Conservation (phyloP, 2,888 invertebrate genomes). For the Trichogramma dendrolimi region DNA sequence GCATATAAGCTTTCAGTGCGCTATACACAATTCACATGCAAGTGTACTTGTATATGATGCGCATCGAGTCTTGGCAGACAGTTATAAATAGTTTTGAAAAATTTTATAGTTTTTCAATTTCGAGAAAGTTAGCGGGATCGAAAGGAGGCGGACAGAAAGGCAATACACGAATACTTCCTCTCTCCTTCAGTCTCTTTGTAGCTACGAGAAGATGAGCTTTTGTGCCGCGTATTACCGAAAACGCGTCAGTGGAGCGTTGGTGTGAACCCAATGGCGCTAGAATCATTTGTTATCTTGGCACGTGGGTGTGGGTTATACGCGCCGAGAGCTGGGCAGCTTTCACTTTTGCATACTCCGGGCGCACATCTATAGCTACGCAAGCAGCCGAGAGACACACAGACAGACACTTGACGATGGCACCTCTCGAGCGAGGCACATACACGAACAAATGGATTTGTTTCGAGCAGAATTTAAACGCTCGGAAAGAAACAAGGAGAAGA, state of each 20-base stretch:
- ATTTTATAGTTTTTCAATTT: constrained; percentile 46
- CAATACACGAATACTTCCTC: constrained; percentile 15
- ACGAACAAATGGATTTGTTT: constrained; percentile 44
- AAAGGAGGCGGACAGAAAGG: constrained; percentile 24
- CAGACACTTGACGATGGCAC: neutral
- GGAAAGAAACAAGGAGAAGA: too few species aligned
- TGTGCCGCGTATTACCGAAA: too few species aligned
- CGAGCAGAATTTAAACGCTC: constrained; percentile 41
- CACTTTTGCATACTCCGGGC: too few species aligned
- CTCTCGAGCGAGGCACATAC: constrained; percentile 14
- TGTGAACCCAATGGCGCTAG: constrained; percentile 31
- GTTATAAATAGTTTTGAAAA: constrained; percentile 46
- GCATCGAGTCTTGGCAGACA: constrained; percentile 26
- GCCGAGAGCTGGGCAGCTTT: too few species aligned
- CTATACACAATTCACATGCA: too few species aligned
- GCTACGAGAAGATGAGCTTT: too few species aligned
- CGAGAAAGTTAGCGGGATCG: constrained; percentile 11
- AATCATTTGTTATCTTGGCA: constrained; percentile 41
- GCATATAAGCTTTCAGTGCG: too few species aligned
- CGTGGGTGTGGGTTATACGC: constrained; percentile 12
- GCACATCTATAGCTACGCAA: too few species aligned
- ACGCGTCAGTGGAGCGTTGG: constrained; percentile 22
- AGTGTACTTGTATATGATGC: too few species aligned
- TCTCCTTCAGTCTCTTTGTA: too few species aligned
- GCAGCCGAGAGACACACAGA: too few species aligned